A percentile compares a stretch with the other conserved stretches of the same genome.
phyloP scores from a whole-genome alignment of 2,113 vertebrate genomes.

The Mirounga angustirostris region DNA sequence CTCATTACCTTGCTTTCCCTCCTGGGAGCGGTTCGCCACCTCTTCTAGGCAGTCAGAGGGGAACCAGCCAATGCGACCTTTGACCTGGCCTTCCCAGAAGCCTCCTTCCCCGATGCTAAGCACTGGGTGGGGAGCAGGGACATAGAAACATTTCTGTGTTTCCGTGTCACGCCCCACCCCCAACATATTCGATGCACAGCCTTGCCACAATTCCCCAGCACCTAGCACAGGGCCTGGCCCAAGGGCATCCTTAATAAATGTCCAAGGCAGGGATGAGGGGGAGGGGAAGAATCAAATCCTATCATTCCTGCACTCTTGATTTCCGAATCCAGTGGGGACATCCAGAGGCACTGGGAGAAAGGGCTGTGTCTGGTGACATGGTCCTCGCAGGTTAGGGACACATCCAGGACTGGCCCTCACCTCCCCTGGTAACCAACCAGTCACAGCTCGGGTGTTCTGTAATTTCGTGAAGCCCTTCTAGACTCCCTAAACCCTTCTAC shows the following conservation, averaged over 20 bases:
- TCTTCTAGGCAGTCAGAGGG: conserved; percentile 96
- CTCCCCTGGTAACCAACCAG: neutral
- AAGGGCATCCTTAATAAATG: neutral
- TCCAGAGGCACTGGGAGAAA: neutral
- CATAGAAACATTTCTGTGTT: neutral
- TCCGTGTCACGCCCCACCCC: neutral
- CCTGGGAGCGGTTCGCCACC: conserved; percentile 92
- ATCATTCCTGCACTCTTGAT: neutral
- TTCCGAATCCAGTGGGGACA: neutral
- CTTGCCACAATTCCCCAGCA: neutral
- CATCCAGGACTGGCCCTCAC: neutral
- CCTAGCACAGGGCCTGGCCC: neutral
- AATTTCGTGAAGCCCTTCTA: neutral
- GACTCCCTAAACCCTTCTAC: neutral
- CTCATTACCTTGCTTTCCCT: conserved; percentile 92
- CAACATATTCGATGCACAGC: neutral
- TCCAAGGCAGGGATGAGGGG: neutral
- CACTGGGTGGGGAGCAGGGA: conserved; percentile 86
- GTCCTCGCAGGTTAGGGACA: neutral
- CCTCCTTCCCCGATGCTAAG: conserved; percentile 96
- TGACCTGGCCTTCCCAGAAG: conserved; percentile 96
- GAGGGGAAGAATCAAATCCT: neutral
- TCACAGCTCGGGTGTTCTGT: neutral
- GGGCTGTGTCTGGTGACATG: neutral
- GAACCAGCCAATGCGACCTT: conserved; percentile 95